phyloP scores from a whole-genome alignment of 1,140 invertebrate species.

The Eubasilissa regina region DNA sequence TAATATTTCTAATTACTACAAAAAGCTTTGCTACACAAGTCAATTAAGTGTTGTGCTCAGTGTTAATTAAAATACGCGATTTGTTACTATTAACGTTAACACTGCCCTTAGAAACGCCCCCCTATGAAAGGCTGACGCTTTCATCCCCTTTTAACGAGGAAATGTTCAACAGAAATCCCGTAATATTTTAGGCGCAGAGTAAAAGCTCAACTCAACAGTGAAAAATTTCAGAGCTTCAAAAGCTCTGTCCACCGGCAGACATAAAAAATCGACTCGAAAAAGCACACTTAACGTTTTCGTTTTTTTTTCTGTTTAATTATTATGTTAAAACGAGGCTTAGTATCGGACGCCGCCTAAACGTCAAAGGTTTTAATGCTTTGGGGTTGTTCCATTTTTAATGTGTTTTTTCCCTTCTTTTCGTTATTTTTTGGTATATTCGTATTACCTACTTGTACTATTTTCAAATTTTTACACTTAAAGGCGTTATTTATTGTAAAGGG shows the following conservation, averaged over 20 bases:
- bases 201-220: conserved; percentile 16
- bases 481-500: too few relatives aligned
- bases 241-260: conserved; percentile 9
- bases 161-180: conserved; percentile 32
- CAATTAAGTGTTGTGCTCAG: conserved; percentile 7
- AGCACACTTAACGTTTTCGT: conserved; percentile 2
- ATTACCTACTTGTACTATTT: too few relatives aligned
- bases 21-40: background rate
- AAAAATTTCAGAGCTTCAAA: conserved; percentile 31
- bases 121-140: background rate
- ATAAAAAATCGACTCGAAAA: conserved; percentile 26
- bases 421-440: too few relatives aligned
- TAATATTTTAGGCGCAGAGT: conserved; percentile 25
- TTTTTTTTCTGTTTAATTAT: conserved; percentile 31
- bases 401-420: background rate
- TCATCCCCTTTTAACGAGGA: conserved; percentile 32
- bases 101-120: conserved; percentile 12
- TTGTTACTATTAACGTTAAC: conserved; percentile 22
- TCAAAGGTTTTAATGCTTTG: conserved; percentile 5
- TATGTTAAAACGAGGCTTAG: conserved; percentile 38
- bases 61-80: conserved; percentile 24
- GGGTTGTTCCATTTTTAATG: background rate
- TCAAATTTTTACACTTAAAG: too few relatives aligned
- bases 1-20: background rate
- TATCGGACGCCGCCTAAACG: background rate